Conservation (phyloP, 2,888 invertebrate genomes). For the Pecten maximus region DNA sequence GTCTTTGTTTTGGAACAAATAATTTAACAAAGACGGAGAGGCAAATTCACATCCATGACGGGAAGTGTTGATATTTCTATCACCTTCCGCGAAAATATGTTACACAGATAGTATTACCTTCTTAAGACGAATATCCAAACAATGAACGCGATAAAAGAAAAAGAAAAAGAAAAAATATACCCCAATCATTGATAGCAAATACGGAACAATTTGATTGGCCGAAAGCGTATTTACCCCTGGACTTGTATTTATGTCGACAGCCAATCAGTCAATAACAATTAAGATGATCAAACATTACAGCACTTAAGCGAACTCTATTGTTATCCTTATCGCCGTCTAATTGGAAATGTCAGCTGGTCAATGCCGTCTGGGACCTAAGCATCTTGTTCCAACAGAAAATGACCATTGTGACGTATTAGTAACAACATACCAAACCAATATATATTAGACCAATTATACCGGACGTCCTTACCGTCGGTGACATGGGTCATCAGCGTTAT, state of each 20-base stretch:
- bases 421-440: not conserved
- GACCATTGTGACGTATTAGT: not conserved
- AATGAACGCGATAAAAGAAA: no score
- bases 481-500: not conserved
- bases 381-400: not conserved
- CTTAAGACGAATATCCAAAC: no score
- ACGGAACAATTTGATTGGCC: no score
- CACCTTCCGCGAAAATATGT: no score
- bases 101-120: no score
- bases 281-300: not conserved
- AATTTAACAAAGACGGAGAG: no score
- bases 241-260: not conserved
- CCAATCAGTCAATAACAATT: not conserved
- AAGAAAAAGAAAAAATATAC: no score
- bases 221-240: no score
- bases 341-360: conserved; percentile 1
- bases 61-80: no score
- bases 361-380: not conserved
- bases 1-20: no score
- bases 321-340: not conserved
- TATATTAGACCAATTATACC: not conserved
- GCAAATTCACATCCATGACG: no score
- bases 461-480: not conserved
- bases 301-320: not conserved
- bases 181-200: no score